Evolutionary conservation across 2,113 vertebrate species (phyloP).

Genomic region (Myiopsitta monachus): DNA sequence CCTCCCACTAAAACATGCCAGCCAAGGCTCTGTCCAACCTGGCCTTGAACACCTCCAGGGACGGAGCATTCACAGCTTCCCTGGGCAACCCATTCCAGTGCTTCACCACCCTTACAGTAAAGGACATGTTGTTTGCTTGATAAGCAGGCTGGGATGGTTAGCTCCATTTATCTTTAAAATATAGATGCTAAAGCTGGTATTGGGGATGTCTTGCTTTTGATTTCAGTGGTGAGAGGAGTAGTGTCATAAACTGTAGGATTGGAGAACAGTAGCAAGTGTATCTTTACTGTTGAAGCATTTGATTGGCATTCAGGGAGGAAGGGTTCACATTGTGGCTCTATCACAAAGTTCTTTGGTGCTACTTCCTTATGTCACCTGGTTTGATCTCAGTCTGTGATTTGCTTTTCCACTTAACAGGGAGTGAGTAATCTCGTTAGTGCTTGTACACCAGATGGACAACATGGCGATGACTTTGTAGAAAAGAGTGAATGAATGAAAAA

Average conservation of each 20-base stretch:
- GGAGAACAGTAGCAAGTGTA: not conserved
- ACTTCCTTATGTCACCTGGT: not conserved
- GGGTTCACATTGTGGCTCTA: not conserved
- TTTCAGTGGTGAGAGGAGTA: not conserved
- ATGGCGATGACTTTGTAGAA: not conserved
- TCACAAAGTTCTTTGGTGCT: not conserved
- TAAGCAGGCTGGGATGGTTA: not conserved
- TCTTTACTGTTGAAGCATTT: not conserved
- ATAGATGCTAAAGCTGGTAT: not conserved
- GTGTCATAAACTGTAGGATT: not conserved
- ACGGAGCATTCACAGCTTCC: too few relatives aligned
- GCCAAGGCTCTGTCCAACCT: too few relatives aligned
- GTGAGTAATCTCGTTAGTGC: not conserved
- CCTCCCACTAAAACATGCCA: too few relatives aligned
- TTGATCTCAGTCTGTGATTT: not conserved
- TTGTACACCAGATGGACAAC: not conserved
- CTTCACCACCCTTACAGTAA: too few relatives aligned
- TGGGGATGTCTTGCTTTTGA: not conserved
- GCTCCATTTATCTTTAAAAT: not conserved
- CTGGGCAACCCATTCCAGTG: too few relatives aligned
- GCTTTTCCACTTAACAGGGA: not conserved
- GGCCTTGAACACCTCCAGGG: too few relatives aligned
- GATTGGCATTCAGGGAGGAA: not conserved
- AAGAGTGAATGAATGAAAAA: not conserved
- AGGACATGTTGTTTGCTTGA: not conserved